Evolutionary conservation across 2,888 invertebrate genomes (phyloP), one percentile per base, ranked within the genome.

Genomic region (Aporophyla nigra): DNA sequence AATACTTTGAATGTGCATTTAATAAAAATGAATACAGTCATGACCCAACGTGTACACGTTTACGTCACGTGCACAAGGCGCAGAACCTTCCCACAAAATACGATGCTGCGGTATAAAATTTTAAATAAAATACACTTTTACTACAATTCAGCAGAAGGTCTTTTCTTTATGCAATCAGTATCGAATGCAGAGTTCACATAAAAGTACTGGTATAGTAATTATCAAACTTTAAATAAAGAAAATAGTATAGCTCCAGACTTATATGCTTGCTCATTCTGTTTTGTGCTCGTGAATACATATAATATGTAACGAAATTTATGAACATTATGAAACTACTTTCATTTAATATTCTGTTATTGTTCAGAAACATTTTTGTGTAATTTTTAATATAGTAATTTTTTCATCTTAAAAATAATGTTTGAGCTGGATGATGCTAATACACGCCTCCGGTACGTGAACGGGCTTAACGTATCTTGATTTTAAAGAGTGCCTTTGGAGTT

Each of bases 31-130:
- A 75, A 72, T 72, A 62, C 59, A 63, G 49, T 27, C 43, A 56
- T 46, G 61, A 74, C 61, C 71, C 63, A 68, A 62, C 72, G 33
- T 75, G 65, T 58, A 80, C 62, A 68, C 54, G 61, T 61, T 84
- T 63, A 83, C 74, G 76, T 83, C 86, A 83, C 27, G 19, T 71
- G 65, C 76, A 75, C 49, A 72, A 61, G 40, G 65, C 53, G 27
- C 73, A 56, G 46, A 65, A 46, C n/a, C 14, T 61, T 66, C 12
- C 62, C 56, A 69, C 73, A 78, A 80, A 78, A 77, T 78, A 71
- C 58, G 58, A 72, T 72, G 46, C 63, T 70, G 54, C 58, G 33
- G 58, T 49, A 63, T 33, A 40, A 53, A 76, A 68, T 68, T 54
- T 54, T 27, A 74, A 70, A 77, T 58, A 19, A 62, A 74, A 72